Evolutionary conservation across 2,888 invertebrate genomes (phyloP).

Genomic region (Baronia brevicornis): DNA sequence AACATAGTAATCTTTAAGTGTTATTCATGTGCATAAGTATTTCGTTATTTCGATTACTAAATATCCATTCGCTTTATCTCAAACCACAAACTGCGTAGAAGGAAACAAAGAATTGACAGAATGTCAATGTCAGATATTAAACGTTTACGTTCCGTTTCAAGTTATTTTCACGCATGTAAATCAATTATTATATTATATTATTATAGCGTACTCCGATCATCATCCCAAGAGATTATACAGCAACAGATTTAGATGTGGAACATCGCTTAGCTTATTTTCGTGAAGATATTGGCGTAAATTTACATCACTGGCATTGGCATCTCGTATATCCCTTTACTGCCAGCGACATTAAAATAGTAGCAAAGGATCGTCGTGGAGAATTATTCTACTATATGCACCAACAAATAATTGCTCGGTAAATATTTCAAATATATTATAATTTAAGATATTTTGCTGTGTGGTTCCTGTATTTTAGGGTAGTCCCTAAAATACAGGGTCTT

Average conservation of each 20-base stretch:
- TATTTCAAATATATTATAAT: no score
- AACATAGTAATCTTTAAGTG: no score
- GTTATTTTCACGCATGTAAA: conserved; percentile 7
- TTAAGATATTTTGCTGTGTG: no score
- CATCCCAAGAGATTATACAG: conserved; percentile 86
- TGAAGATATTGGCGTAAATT: conserved; percentile 87
- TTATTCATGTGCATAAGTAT: no score
- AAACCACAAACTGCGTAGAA: no score
- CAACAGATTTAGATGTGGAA: conserved; percentile 86
- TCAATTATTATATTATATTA: conserved; percentile 6
- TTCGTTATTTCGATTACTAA: no score
- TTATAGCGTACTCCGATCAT: conserved; percentile 77
- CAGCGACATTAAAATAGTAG: conserved; percentile 74
- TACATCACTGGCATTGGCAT: conserved; percentile 91
- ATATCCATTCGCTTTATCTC: no score
- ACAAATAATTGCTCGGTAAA: conserved; percentile 64
- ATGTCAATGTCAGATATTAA: background rate
- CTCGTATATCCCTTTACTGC: conserved; percentile 83
- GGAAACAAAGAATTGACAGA: background rate
- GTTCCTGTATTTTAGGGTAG: no score
- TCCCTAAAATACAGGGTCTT: no score
- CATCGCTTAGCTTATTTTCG: conserved; percentile 88
- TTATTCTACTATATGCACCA: conserved; percentile 88
- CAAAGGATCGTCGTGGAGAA: conserved; percentile 86
- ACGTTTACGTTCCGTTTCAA: conserved; percentile 15